phyloP scores from a whole-genome alignment of 2,113 vertebrate species.

The Vulpes vulpes region DNA sequence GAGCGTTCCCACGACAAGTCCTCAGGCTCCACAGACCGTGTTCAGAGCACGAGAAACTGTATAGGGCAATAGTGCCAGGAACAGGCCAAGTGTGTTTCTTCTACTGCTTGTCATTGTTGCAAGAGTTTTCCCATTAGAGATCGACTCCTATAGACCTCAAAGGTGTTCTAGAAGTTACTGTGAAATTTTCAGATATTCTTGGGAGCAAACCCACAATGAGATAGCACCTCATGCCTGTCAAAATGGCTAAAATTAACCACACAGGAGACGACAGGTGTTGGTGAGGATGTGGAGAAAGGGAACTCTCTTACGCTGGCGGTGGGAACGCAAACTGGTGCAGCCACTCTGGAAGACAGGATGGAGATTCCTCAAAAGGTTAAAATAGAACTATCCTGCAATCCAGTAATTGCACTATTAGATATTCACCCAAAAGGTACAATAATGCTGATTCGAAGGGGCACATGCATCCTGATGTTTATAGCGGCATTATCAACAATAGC shows the following conservation, averaged over 20 bases:
- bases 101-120: neutral
- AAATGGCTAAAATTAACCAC: neutral
- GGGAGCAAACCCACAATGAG: neutral
- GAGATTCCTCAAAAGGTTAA: neutral
- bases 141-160: neutral
- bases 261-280: neutral
- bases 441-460: neutral
- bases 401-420: neutral
- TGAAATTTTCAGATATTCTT: neutral
- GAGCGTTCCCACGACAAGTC: neutral
- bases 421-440: neutral
- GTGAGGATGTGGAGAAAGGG: neutral
- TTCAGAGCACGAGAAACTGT: neutral
- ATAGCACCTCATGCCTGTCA: neutral
- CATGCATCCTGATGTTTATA: neutral
- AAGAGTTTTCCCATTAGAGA: neutral
- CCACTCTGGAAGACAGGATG: neutral
- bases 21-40: neutral
- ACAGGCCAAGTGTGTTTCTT: neutral
- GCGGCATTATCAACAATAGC: too few species aligned
- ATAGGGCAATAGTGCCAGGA: neutral
- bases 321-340: neutral
- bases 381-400: neutral
- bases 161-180: neutral
- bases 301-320: neutral